phyloP scores from a whole-genome alignment of 2,797 vertebrate species.

The Nyctalus aviator region DNA sequence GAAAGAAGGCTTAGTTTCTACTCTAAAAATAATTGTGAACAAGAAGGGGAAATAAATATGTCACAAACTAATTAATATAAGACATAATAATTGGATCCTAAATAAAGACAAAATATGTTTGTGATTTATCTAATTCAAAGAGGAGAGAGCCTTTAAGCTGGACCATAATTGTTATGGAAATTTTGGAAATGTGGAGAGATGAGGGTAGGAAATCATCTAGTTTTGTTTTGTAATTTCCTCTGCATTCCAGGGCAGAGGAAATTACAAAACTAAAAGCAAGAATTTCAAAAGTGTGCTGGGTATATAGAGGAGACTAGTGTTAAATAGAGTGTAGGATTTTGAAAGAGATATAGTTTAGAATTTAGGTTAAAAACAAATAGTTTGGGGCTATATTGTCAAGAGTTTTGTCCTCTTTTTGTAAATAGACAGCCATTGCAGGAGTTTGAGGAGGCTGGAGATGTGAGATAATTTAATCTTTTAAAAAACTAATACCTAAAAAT shows the following conservation, averaged over 20 bases:
- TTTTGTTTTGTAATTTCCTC: too few relatives aligned
- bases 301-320: background rate
- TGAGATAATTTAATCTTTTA: background rate
- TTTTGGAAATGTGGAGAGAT: background rate
- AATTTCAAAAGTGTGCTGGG: background rate
- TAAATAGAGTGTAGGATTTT: background rate
- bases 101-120: background rate
- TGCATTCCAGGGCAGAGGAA: background rate
- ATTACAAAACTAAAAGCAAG: background rate
- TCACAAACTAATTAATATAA: background rate
- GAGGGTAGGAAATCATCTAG: background rate
- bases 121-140: background rate
- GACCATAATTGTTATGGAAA: background rate
- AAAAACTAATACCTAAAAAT: background rate
- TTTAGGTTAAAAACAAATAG: background rate
- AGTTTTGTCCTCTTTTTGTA: background rate
- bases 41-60: slow-evolving; percentile 16
- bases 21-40: slow-evolving; percentile 29
- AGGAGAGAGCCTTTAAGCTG: background rate
- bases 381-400: background rate
- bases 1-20: background rate
- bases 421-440: background rate
- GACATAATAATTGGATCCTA: background rate
- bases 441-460: background rate
- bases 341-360: background rate